Evolutionary conservation across 2,888 invertebrate species (phyloP).

Genomic region (Eubasilissa splendida): DNA sequence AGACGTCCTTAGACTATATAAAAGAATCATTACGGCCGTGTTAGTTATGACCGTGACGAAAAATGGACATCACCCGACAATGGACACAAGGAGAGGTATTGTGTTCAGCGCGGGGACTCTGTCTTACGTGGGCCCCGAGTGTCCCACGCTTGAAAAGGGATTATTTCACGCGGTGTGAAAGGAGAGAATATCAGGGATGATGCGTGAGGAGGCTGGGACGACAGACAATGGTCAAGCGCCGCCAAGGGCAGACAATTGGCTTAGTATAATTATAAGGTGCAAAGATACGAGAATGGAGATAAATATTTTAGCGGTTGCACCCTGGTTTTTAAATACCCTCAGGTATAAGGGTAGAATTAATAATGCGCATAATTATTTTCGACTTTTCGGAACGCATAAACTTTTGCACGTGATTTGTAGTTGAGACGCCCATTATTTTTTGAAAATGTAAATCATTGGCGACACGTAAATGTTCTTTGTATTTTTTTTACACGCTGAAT

Average conservation of each 20-base stretch:
- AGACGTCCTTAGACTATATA: constrained; percentile 36
- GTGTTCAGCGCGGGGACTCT: constrained; percentile 29
- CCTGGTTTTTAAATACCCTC: constrained; percentile 18
- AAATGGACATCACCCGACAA: constrained; percentile 43
- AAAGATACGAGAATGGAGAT: constrained; percentile 49
- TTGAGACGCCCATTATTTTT: constrained; percentile 14
- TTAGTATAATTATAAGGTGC: constrained; percentile 54
- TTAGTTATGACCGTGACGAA: constrained; percentile 50
- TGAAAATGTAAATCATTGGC: not conserved
- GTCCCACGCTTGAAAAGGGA: constrained; percentile 40
- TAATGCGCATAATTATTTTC: constrained; percentile 28
- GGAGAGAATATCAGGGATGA: constrained; percentile 34
- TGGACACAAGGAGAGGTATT: constrained; percentile 38
- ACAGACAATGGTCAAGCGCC: constrained; percentile 1
- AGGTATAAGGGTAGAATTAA: constrained; percentile 26
- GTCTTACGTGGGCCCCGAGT: constrained; percentile 19
- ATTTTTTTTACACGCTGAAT: no score
- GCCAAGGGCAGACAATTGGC: constrained; percentile 31
- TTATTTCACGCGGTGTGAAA: constrained; percentile 43
- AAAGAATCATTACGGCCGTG: constrained; percentile 50
- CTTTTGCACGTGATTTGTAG: constrained; percentile 31
- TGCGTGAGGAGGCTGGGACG: constrained; percentile 17
- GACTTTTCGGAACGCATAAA: constrained; percentile 25
- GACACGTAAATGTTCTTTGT: no score
- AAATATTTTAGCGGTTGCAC: constrained; percentile 39